These are phyloP conservation scores for Meandrusa payeni DNA, from an alignment of 2,888 invertebrate species.

Conservation along the genomic window DNA sequence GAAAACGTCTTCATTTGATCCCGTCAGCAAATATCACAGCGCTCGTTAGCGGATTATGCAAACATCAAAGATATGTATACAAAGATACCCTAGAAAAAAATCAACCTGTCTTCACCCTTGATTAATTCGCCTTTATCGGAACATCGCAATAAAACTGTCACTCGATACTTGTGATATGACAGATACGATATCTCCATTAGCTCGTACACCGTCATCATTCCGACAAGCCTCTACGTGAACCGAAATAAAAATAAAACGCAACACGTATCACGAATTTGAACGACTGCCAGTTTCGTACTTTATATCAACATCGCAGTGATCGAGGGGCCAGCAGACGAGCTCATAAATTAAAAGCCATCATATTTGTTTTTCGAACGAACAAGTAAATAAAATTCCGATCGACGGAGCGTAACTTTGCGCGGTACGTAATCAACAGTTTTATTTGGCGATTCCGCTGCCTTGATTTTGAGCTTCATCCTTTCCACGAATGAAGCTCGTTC, in stretches of 20 bases:
- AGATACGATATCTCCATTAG: conserved; percentile 74
- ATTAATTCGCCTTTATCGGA: conserved; percentile 53
- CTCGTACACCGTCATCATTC: conserved; percentile 59
- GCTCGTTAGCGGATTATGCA: neutral
- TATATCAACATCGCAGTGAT: conserved; percentile 41
- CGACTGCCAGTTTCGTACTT: conserved; percentile 41
- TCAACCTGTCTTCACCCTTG: conserved; percentile 40
- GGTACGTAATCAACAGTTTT: conserved; percentile 73
- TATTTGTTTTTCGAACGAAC: conserved; percentile 70
- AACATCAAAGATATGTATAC: neutral
- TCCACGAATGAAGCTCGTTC: conserved; percentile 48
- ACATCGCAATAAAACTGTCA: conserved; percentile 73
- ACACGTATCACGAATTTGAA: conserved; percentile 54
- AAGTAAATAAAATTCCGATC: conserved; percentile 71
- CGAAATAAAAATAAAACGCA: conserved; percentile 44
- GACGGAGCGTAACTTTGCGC: conserved; percentile 67
- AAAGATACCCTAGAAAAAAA: conserved; percentile 29
- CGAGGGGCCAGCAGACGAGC: conserved; percentile 47
- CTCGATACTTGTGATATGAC: conserved; percentile 66
- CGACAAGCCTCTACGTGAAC: conserved; percentile 48
- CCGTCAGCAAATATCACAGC: neutral
- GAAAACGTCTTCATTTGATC: neutral
- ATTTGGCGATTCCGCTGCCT: conserved; percentile 66
- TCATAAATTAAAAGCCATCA: conserved; percentile 76
- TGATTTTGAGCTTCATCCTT: conserved; percentile 56